Evolutionary conservation across 23 tunicate species (phyloP).

Genomic region (Styela plicata): DNA sequence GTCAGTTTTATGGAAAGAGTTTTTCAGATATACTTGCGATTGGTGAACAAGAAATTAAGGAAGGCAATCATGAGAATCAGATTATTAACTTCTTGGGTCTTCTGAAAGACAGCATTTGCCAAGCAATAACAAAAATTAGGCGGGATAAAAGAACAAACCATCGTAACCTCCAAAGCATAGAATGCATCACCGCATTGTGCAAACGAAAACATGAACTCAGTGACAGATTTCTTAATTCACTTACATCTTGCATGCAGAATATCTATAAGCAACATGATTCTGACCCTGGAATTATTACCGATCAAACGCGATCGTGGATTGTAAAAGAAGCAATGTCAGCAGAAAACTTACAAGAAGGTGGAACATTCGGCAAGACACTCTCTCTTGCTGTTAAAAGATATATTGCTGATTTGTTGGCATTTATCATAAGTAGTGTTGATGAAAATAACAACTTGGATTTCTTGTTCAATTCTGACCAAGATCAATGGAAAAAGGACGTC

Average conservation of each 20-base stretch:
- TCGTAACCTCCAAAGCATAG: slow-evolving; percentile 35
- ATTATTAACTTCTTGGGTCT: slow-evolving; percentile 21
- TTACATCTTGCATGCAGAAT: background rate
- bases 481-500: slow-evolving; percentile 4
- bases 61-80: background rate
- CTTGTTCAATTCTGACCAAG: background rate
- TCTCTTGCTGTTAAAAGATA: slow-evolving; percentile 40
- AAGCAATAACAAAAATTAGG: slow-evolving; percentile 39
- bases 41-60: background rate
- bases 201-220: background rate
- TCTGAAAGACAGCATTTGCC: slow-evolving; percentile 38
- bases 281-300: background rate
- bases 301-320: slow-evolving; percentile 18
- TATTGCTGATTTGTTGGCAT: slow-evolving; percentile 38
- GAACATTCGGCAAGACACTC: slow-evolving; percentile 54
- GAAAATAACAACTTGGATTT: slow-evolving; percentile 46
- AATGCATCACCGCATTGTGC: slow-evolving; percentile 24
- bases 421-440: slow-evolving; percentile 36
- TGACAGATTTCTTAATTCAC: slow-evolving; percentile 13
- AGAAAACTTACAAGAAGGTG: slow-evolving; percentile 67
- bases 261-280: slow-evolving; percentile 31
- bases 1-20: slow-evolving; percentile 17
- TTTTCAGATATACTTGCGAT: slow-evolving; percentile 33
- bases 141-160: slow-evolving; percentile 18
- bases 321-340: slow-evolving; percentile 50